A percentile compares a stretch with the other conserved stretches of the same genome.
Conservation (phyloP, 2,113 vertebrate genomes). For the rabbit (Oryctolagus cuniculus) region DNA sequence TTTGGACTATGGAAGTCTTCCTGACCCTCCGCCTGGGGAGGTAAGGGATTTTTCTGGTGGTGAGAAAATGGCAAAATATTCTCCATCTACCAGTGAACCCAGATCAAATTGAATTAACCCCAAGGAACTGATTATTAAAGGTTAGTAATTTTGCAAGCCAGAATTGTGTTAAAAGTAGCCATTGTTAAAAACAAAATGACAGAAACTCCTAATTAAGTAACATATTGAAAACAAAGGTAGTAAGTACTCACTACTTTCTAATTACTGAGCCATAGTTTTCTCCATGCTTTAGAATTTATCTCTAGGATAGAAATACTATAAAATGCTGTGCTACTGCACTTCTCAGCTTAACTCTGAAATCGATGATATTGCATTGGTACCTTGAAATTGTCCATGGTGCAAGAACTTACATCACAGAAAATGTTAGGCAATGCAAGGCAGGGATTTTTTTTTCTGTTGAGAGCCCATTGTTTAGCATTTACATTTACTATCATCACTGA, state of each 20-base stretch:
- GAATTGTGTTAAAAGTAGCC: neutral
- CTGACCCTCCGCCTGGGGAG: neutral
- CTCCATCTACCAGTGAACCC: neutral
- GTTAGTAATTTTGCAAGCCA: slow-evolving; percentile 37
- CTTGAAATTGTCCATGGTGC: neutral
- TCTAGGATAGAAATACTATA: neutral
- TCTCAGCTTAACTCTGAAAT: neutral
- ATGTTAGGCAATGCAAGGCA: neutral
- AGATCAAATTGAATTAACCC: neutral
- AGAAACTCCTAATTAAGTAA: neutral
- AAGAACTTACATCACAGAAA: neutral
- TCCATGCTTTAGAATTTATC: neutral
- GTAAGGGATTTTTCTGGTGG: neutral
- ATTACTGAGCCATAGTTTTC: neutral
- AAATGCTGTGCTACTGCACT: neutral
- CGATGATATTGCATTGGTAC: neutral
- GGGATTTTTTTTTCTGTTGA: neutral
- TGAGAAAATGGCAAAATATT: neutral
- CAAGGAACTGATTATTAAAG: neutral
- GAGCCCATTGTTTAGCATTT: neutral
- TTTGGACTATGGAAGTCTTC: neutral
- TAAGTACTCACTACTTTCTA: neutral
- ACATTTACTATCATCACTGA: neutral
- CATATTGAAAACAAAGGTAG: neutral
- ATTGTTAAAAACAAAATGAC: neutral